Conservation (phyloP, 2,888 invertebrate genomes). For the Dromius quadrimaculatus region DNA sequence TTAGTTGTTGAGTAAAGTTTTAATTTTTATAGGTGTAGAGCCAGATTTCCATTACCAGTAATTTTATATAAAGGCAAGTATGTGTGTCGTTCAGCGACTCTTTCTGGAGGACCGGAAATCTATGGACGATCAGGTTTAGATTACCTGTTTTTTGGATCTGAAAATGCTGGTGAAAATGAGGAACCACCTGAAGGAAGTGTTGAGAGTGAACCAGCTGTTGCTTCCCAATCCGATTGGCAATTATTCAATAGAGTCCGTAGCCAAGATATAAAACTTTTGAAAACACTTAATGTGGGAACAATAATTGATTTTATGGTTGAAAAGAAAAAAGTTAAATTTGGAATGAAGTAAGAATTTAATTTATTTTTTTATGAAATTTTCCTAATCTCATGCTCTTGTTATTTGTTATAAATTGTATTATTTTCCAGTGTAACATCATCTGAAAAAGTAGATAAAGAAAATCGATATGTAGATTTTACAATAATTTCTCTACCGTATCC, state of each 20-base stretch:
- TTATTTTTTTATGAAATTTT: constrained; percentile 5
- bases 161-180: constrained; percentile 59
- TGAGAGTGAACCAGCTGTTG: constrained; percentile 53
- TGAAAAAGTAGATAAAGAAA: constrained; percentile 85
- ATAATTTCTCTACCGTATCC: constrained; percentile 83
- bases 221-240: constrained; percentile 67
- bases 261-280: constrained; percentile 78
- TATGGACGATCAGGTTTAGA: constrained; percentile 76
- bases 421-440: constrained; percentile 79
- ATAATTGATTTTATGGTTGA: constrained; percentile 89
- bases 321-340: constrained; percentile 85
- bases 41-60: constrained; percentile 82
- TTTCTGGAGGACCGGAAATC: constrained; percentile 80
- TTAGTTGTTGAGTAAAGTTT: neutral
- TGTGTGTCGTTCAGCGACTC: constrained; percentile 80
- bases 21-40: constrained; percentile 71
- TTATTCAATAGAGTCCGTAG: constrained; percentile 74
- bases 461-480: constrained; percentile 79
- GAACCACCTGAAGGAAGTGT: constrained; percentile 54
- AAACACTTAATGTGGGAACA: constrained; percentile 76
- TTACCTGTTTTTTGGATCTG: constrained; percentile 69
- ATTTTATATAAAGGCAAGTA: constrained; percentile 81
- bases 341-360: constrained; percentile 74
- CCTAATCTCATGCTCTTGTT: neutral
- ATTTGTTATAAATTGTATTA: neutral